These are phyloP conservation scores for Stratiolaelaps scimitus DNA, from an alignment of 1,140 invertebrate genomes.

Conservation along the genomic window DNA sequence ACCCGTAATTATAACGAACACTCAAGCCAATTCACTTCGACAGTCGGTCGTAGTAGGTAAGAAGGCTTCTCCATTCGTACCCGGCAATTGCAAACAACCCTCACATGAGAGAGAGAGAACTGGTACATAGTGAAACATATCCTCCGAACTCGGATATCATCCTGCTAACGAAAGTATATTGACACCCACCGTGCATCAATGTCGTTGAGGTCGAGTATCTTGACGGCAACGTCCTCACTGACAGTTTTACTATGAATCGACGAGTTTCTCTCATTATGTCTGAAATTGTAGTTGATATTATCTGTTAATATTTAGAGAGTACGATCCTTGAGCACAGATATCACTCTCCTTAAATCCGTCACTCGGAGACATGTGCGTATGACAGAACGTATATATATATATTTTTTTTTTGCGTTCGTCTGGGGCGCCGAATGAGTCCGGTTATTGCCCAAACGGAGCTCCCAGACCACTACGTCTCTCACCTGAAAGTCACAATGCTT, in stretches of 20 bases:
- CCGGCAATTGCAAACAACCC: background rate
- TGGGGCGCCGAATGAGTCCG: too few species aligned
- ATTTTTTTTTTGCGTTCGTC: too few species aligned
- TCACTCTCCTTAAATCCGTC: background rate
- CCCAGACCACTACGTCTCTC: too few species aligned
- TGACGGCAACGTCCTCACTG: background rate
- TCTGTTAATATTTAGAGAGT: background rate
- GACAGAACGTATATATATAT: too few species aligned
- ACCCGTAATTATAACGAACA: too few species aligned
- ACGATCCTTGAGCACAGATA: background rate
- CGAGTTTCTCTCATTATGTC: constrained; percentile 15
- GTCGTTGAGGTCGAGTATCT: constrained; percentile 28
- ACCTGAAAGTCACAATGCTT: constrained; percentile 34
- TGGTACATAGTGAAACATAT: too few species aligned
- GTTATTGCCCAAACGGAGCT: too few species aligned
- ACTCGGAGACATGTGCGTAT: background rate
- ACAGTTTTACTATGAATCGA: background rate
- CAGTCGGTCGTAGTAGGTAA: too few species aligned
- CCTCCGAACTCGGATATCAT: too few species aligned
- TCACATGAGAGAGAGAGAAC: too few species aligned
- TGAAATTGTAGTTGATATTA: background rate
- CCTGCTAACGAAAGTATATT: background rate
- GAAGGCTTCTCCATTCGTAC: background rate
- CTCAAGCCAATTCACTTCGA: too few species aligned
- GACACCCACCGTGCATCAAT: constrained; percentile 15